Conservation (phyloP, 2,113 vertebrate genomes). For the Notarius quadriscutis region DNA sequence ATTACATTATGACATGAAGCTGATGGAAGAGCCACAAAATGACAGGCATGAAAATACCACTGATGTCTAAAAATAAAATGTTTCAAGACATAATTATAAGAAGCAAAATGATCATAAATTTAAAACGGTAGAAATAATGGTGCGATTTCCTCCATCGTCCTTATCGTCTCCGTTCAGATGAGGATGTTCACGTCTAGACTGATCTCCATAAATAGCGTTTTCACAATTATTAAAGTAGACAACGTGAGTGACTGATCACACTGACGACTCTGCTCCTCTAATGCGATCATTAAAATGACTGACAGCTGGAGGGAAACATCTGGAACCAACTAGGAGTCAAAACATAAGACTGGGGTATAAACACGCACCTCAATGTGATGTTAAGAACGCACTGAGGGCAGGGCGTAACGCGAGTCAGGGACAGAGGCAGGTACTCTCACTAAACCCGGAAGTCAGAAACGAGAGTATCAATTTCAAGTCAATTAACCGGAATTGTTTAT, state of each 20-base stretch:
- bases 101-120: constrained; percentile 35
- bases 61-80: neutral
- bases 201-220: constrained; percentile 71
- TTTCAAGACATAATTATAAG: constrained; percentile 26
- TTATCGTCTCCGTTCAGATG: constrained; percentile 72
- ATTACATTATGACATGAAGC: constrained; percentile 51
- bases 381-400: constrained; percentile 58
- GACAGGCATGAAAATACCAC: constrained; percentile 48
- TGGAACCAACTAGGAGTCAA: constrained; percentile 58
- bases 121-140: constrained; percentile 36
- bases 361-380: constrained; percentile 70
- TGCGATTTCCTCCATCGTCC: constrained; percentile 67
- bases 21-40: constrained; percentile 51
- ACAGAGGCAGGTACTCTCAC: constrained; percentile 64
- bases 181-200: constrained; percentile 73
- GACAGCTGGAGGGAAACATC: constrained; percentile 72
- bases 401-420: constrained; percentile 63
- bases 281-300: constrained; percentile 80
- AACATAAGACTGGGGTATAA: too few relatives aligned
- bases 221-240: constrained; percentile 75
- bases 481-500: too few relatives aligned
- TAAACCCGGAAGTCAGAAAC: constrained; percentile 20
- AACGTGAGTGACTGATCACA: constrained; percentile 76
- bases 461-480: too few relatives aligned
- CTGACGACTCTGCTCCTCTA: constrained; percentile 68